Base-by-base conservation (phyloP, 2,888 invertebrate genomes). In the Malacosoma neustria region DNA sequence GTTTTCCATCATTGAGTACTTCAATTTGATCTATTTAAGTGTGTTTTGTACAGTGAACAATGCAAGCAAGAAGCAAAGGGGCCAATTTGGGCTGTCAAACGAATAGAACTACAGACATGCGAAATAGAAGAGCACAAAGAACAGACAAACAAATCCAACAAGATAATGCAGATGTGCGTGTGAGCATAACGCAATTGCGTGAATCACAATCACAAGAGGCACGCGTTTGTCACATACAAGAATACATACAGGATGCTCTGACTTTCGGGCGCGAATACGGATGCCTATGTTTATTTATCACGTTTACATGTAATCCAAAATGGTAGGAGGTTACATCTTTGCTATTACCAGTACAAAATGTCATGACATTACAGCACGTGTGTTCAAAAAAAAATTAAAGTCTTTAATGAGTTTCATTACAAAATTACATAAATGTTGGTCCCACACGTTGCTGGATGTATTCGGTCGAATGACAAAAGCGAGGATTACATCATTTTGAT, bases 311-410 rank as follows among this genome's bases (percentile, higher is more conserved):
- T 31, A 38, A 38, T 32, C 32, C 35, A 14, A 34, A 38, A 32
- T 38, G 34, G 34, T 11, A n/a, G 14, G 38, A 34, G 14, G 32
- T 38, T 29, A 32, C 15, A 31, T 13, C 15, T 15, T 33, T 34
- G 31, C 34, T 38, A n/a, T 6, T 38, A n/a, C 34, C 34, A 14
- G 38, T 41, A 9, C 46, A 47, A 44, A 34, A 35, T 35, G 30
- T 2, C 37, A 40, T 36, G 44, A 49, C 36, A 42, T n/a, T 29
- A 45, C 41, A 33, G 46, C 45, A 36, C 41, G 50, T 36, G 46
- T 48, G 12, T 48, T 45, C 32, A 40, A 31, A 41, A 41, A 41
- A 46, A 50, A 50, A 13, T 37, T 46, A 12, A 46, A 41, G 41
- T 43, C 40, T 35, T 11, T 50, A 29, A 48, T 50, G 29, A 37